phyloP scores from a whole-genome alignment of 1,140 invertebrate species.

The Reticulitermes speratus region DNA sequence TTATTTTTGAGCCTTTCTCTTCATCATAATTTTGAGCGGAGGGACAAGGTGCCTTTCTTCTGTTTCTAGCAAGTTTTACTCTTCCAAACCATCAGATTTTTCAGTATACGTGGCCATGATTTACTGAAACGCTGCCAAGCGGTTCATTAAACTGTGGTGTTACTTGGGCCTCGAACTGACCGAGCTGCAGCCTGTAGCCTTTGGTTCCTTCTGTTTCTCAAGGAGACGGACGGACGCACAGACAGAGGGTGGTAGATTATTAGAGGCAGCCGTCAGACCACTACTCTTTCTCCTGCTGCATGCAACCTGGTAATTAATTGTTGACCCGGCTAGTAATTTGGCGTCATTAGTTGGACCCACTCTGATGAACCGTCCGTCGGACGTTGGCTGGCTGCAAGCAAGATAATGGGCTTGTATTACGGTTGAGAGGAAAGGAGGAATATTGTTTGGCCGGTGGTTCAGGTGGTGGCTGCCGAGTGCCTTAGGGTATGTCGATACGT shows the following conservation, averaged over 20 bases:
- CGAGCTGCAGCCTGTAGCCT: background rate
- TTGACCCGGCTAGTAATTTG: constrained; percentile 26
- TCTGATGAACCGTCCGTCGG: constrained; percentile 19
- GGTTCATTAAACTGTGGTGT: too few relatives aligned
- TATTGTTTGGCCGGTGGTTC: background rate
- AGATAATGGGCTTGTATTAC: constrained; percentile 15
- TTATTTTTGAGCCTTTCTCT: too few relatives aligned
- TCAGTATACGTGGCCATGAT: too few relatives aligned
- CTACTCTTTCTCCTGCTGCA: constrained; percentile 10
- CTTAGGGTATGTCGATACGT: background rate
- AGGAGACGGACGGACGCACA: too few relatives aligned
- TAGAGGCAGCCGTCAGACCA: constrained; percentile 7
- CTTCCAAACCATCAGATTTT: too few relatives aligned
- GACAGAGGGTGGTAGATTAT: background rate
- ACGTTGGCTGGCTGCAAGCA: background rate
- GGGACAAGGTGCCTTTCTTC: too few relatives aligned
- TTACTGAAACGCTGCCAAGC: too few relatives aligned
- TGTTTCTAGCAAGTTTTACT: too few relatives aligned
- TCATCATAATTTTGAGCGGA: too few relatives aligned
- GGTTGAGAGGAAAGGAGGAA: background rate
- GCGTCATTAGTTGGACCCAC: constrained; percentile 26
- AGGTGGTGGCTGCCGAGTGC: background rate
- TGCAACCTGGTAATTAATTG: constrained; percentile 29
- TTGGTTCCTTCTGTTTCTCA: too few relatives aligned
- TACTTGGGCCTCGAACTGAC: too few relatives aligned